Evolutionary conservation across 2,888 invertebrate species (phyloP), one percentile per base, ranked within the genome.

Genomic region (Cheilosia soror): DNA sequence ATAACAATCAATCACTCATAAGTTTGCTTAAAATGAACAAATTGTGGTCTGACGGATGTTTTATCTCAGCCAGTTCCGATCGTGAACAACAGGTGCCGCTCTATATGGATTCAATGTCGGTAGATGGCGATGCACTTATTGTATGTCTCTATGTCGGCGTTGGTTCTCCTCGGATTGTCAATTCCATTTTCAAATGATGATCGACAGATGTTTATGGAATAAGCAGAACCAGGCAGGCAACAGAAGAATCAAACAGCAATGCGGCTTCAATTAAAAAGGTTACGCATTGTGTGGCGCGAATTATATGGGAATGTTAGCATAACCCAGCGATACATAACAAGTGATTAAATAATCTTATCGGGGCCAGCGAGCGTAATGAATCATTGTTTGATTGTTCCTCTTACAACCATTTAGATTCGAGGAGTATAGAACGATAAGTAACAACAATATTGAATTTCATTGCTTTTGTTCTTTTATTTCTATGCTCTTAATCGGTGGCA

Each of bases 151-250:
- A 49, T 62, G 47, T 20, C 57, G 55, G 40, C 68, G 31, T 44
- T 27, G 29, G 13, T 29, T n/a, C 37, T 73, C 33, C 62, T 44
- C 55, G 40, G 58, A 62, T 29, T 78, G 78, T 78, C 78, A 83
- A 60, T 82, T 42, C 62, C 57, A 73, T 79, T 73, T 83, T 73
- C 73, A 58, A 83, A 84, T 80, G 80, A 76, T 84, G 76, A 80
- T 76, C 84, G 76, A 84, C 80, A 84, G 80, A 84, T 80, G 84
- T 80, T 80, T 76, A 80, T 71, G 55, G 71, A 76, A 80, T 55
- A 65, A 65, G 71, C 75, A 80, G 40, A 79, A 53, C 25, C 42
- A 58, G 33, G 42, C 25, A 20, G 20, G n/a, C n/a, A 47, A 27
- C 25, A 51, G 42, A 65, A 53, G 29, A 31, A 53, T 65, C 20